Base-by-base conservation (phyloP, 2,797 vertebrate species). In the Triplophysa yarkandensis region DNA sequence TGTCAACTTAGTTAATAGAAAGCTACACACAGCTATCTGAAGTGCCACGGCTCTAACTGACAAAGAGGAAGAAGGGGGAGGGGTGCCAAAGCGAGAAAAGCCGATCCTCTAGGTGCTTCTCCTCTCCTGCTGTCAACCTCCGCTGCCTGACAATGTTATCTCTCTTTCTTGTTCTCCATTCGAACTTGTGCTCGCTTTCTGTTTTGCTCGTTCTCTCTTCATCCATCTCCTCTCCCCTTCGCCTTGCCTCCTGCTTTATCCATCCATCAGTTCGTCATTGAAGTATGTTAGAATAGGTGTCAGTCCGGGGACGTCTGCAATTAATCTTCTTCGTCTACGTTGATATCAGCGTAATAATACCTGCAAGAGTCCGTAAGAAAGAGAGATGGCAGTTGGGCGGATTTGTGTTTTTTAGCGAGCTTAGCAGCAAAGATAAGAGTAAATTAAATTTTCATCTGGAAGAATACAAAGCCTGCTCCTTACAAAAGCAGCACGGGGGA, bases 381-480 rank as follows among this genome's bases (percentile, higher is more conserved):
- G 94, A 94, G 93, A 92, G 94, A 94, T 94, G 93, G 92, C 94
- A 93, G 93, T 95, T 96, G 89, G 93, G 94, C 89, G 93, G 96
- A 96, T 94, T 98, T 97, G 95, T 94, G 94, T 96, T 97, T 97
- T 88, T n/a, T 87, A 30, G 87, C 85, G 89, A 91, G 95, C 95
- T 99, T 96, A 96, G 93, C 89, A 85, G 87, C 89, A 88, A 91
- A 93, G 98, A 98, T 98, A 98, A 98, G 95, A 94, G 92, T 86
- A 96, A 98, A 98, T 98, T 95, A 97, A 97, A 98, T 96, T 97
- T 98, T 98, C 95, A 98, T 96, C 94, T 91, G 91, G 94, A 93
- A 94, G 95, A 96, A 96, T 95, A 92, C 94, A 90, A 94, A 93
- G 92, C 88, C 92, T 92, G 90, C 84, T 85, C 89, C 87, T 86